phyloP scores from a whole-genome alignment of 2,113 vertebrate species.

The Recurvirostra avosetta region DNA sequence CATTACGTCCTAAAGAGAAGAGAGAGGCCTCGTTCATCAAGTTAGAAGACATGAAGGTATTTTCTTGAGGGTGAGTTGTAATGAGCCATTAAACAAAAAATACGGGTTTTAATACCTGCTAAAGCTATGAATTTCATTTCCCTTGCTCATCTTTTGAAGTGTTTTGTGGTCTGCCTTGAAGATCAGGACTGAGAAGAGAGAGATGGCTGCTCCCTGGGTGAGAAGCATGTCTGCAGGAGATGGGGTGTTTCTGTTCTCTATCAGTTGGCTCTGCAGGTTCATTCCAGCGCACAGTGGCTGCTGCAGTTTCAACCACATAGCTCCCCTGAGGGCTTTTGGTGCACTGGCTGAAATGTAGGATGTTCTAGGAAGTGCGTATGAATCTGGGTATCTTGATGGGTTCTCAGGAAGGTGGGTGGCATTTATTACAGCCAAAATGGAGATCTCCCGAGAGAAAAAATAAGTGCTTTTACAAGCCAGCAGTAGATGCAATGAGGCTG shows the following conservation, averaged over 20 bases:
- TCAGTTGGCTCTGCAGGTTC: neutral
- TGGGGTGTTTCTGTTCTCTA: neutral
- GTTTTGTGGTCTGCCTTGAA: neutral
- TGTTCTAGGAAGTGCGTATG: neutral
- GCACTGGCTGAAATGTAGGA: neutral
- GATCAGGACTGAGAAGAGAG: neutral
- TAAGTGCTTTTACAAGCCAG: neutral
- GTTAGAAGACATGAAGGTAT: neutral
- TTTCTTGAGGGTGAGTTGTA: neutral
- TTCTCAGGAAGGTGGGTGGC: neutral
- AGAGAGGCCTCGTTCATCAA: neutral
- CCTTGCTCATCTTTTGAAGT: neutral
- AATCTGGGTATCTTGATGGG: neutral
- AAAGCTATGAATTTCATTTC: neutral
- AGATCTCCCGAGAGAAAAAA: neutral
- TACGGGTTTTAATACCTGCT: neutral
- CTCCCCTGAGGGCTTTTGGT: neutral
- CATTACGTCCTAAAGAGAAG: neutral
- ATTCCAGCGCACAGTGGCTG: neutral
- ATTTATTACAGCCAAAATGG: neutral
- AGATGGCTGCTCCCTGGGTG: neutral
- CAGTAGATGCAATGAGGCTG: neutral
- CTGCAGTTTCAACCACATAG: conserved; percentile 36
- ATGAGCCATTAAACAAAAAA: neutral
- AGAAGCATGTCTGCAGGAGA: neutral